Evolutionary conservation across 2,888 invertebrate species (phyloP).

Genomic region (Bugula neritina): DNA sequence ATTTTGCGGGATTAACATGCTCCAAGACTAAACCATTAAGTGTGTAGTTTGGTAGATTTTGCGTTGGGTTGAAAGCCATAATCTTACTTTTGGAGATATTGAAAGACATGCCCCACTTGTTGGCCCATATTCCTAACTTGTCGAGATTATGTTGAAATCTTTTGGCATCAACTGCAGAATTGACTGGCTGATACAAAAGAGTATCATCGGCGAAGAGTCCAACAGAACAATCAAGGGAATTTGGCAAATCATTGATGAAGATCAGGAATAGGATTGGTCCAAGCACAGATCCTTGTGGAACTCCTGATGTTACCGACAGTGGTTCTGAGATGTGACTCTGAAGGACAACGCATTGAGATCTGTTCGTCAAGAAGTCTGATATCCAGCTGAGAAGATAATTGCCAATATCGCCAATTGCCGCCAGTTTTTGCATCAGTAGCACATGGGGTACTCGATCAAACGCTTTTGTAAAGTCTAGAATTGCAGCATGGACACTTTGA

Average conservation of each 20-base stretch:
- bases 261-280: background rate
- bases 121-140: background rate
- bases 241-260: constrained; percentile 7
- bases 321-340: background rate
- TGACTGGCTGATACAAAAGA: background rate
- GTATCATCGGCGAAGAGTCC: constrained; percentile 8
- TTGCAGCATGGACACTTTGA: constrained; percentile 31
- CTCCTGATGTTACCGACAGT: constrained; percentile 5
- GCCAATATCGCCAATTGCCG: background rate
- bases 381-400: constrained; percentile 8
- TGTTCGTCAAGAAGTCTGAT: background rate
- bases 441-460: constrained; percentile 29
- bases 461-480: constrained; percentile 32
- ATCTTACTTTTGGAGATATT: constrained; percentile 1
- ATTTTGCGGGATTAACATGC: background rate
- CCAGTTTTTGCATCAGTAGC: background rate
- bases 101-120: background rate
- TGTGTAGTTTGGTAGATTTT: background rate
- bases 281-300: constrained; percentile 17
- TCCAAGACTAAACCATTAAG: background rate
- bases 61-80: background rate
- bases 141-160: constrained; percentile 1
- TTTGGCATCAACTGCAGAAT: background rate
- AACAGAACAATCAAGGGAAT: background rate
- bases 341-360: background rate